Evolutionary conservation across 2,113 vertebrate genomes (phyloP).

Genomic region (Dendrocopos noguchii): DNA sequence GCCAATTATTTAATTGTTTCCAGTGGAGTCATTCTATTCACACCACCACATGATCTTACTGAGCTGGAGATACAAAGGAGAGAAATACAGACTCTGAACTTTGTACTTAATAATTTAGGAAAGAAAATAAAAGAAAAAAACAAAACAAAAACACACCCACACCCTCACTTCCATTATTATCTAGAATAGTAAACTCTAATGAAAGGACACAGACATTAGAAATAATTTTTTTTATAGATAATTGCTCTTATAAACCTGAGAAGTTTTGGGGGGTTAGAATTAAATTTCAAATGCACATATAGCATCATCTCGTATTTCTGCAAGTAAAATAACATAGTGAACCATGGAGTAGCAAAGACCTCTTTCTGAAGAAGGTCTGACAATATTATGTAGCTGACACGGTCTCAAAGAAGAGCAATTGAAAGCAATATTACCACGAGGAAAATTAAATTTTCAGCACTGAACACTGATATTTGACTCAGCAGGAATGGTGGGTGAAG

Average conservation of each 20-base stretch:
- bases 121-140: too few species aligned
- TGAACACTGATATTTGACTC: neutral
- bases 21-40: neutral
- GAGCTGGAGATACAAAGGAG: neutral
- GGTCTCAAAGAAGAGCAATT: neutral
- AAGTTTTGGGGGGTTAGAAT: neutral
- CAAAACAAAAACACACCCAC: too few species aligned
- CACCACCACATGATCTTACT: neutral
- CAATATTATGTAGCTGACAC: neutral
- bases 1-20: neutral
- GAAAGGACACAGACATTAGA: neutral
- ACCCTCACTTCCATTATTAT: neutral
- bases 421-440: neutral
- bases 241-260: neutral
- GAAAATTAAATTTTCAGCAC: neutral
- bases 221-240: neutral
- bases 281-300: neutral
- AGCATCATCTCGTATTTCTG: neutral
- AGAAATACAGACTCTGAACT: neutral
- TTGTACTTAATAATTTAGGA: neutral
- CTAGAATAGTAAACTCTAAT: neutral
- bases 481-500: neutral
- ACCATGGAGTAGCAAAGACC: neutral
- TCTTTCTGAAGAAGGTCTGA: neutral
- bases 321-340: neutral